A percentile compares a stretch with the other conserved stretches of the same genome.
These are phyloP conservation scores for Neogale vison DNA, from an alignment of 2,113 vertebrate genomes.

Conservation along the genomic window DNA sequence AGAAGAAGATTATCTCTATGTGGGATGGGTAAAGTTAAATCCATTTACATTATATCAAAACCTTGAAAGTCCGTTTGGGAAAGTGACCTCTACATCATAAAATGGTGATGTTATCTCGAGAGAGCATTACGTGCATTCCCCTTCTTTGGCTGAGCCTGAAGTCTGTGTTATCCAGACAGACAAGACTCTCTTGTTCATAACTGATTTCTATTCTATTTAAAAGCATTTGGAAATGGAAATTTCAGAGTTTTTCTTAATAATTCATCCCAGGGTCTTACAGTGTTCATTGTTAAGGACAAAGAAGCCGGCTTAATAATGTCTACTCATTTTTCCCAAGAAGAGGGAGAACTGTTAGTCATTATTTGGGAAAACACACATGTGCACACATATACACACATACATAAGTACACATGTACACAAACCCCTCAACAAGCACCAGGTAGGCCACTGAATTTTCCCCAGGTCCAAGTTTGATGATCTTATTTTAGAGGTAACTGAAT, in stretches of 20 bases:
- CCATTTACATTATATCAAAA: neutral
- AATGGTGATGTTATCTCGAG: conserved; percentile 49
- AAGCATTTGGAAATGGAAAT: conserved; percentile 33
- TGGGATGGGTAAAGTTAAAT: neutral
- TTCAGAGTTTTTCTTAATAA: conserved; percentile 4
- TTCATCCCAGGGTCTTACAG: neutral
- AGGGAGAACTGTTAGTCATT: neutral
- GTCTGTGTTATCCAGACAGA: neutral
- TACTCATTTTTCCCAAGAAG: neutral
- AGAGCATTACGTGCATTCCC: conserved; percentile 1
- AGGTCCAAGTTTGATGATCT: neutral
- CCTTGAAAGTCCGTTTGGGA: neutral
- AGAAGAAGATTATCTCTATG: neutral
- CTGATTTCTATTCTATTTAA: conserved; percentile 17
- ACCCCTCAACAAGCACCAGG: too few relatives aligned
- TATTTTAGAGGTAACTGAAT: neutral
- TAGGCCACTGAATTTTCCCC: neutral
- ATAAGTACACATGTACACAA: too few relatives aligned
- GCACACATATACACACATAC: too few relatives aligned
- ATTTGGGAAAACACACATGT: neutral
- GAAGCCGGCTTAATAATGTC: neutral
- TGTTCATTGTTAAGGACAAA: neutral
- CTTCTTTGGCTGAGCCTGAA: neutral
- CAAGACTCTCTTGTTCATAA: neutral
- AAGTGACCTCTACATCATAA: conserved; percentile 2